Conservation (phyloP, 2,113 vertebrate genomes). For the Sisor rabdophorus region DNA sequence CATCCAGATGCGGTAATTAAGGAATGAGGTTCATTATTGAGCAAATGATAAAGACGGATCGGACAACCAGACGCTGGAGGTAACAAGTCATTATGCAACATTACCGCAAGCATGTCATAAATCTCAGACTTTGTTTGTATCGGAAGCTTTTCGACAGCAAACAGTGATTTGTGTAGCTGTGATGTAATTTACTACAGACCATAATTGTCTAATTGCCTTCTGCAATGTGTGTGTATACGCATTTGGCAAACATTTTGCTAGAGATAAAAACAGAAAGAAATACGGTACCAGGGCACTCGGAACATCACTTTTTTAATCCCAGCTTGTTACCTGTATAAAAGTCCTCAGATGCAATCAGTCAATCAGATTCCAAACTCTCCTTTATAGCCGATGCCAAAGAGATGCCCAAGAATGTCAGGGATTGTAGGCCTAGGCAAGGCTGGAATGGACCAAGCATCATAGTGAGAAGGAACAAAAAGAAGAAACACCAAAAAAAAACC, state of each 20-base stretch:
- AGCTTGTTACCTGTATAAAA: too few species aligned
- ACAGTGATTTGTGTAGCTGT: slow-evolving; percentile 6
- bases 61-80: not conserved
- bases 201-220: not conserved
- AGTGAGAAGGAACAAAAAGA: too few species aligned
- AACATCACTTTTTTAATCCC: not conserved
- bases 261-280: not conserved
- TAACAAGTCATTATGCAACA: not conserved
- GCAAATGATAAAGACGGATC: not conserved
- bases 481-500: too few species aligned
- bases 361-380: too few species aligned
- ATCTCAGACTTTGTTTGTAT: not conserved
- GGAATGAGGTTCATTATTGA: not conserved
- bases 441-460: too few species aligned
- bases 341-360: too few species aligned
- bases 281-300: not conserved
- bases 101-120: not conserved
- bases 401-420: too few species aligned
- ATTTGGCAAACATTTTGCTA: not conserved
- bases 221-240: not conserved
- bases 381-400: too few species aligned
- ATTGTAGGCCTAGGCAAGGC: too few species aligned
- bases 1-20: slow-evolving; percentile 7
- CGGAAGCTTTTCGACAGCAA: not conserved
- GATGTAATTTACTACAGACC: slow-evolving; percentile 2